phyloP scores from a whole-genome alignment of 2,113 vertebrate genomes.

The Felis chaus region DNA sequence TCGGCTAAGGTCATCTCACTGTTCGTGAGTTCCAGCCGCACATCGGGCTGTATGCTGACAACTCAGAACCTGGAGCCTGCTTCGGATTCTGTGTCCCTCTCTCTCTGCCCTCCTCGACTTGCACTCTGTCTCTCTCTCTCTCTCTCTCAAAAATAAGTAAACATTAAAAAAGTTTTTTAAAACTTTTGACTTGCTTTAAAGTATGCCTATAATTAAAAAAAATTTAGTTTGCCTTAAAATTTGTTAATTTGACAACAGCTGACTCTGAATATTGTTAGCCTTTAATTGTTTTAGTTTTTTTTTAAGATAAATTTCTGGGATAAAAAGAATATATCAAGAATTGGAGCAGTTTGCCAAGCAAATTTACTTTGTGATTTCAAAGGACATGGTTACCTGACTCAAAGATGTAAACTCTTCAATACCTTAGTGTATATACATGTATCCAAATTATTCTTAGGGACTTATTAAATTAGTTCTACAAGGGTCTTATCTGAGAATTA shows the following conservation, averaged over 20 bases:
- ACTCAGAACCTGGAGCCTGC: no score
- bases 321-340: slow-evolving; percentile 33
- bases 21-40: no score
- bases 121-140: no score
- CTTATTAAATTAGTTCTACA: slow-evolving; percentile 42
- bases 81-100: no score
- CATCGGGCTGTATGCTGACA: no score
- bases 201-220: slow-evolving; percentile 23
- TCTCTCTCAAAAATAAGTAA: no score
- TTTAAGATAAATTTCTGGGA: slow-evolving; percentile 22
- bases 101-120: no score
- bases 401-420: slow-evolving; percentile 23
- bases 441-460: background rate
- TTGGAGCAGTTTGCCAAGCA: slow-evolving; percentile 26
- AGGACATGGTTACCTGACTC: background rate
- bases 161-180: no score
- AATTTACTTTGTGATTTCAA: slow-evolving; percentile 52
- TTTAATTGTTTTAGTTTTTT: background rate
- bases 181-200: slow-evolving; percentile 42
- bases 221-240: background rate
- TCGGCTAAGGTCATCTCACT: no score
- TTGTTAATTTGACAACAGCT: slow-evolving; percentile 2
- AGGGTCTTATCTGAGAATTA: background rate
- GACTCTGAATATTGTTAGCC: background rate
- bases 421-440: background rate